phyloP scores from a whole-genome alignment of 2,113 vertebrate genomes.

The Regulus satrapa region DNA sequence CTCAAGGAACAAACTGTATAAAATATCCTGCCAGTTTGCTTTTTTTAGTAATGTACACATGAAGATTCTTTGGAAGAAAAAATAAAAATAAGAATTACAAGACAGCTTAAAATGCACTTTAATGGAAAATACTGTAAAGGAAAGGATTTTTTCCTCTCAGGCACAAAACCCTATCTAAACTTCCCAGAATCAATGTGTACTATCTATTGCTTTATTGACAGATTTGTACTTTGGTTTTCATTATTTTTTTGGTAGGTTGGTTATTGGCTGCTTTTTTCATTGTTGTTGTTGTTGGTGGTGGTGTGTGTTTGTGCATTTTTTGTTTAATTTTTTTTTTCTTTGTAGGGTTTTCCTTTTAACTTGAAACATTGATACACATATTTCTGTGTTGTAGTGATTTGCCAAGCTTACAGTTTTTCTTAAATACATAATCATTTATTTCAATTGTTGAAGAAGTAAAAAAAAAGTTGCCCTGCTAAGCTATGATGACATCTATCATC shows the following conservation, averaged over 20 bases:
- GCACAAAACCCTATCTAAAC: not conserved
- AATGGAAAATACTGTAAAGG: not conserved
- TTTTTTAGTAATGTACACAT: not conserved
- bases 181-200: not conserved
- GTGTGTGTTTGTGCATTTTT: not conserved
- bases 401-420: not conserved
- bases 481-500: rapidly evolving
- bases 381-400: not conserved
- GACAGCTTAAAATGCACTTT: not conserved
- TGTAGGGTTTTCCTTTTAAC: not conserved
- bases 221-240: not conserved
- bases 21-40: not conserved
- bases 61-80: not conserved
- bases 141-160: not conserved
- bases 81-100: not conserved
- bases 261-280: no score
- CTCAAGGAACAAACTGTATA: not conserved
- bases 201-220: not conserved
- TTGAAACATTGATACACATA: not conserved
- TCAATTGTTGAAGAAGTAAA: not conserved
- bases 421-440: not conserved
- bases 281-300: no score
- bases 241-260: not conserved
- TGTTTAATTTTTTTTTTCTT: not conserved
- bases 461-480: not conserved